These are phyloP conservation scores for Eupithecia insigniata DNA, from an alignment of 2,888 invertebrate species.

Conservation along the genomic window DNA sequence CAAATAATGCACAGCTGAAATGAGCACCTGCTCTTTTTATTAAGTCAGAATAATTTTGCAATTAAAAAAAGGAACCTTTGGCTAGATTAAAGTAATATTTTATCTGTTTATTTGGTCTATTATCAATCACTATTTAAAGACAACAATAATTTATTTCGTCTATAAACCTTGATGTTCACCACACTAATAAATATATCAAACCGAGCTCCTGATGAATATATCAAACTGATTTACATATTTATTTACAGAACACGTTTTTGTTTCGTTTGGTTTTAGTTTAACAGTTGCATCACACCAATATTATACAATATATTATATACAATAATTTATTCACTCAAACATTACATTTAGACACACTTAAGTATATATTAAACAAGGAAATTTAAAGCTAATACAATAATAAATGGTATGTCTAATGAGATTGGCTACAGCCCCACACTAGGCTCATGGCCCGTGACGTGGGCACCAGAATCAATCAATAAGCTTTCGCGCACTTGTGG, in stretches of 20 bases:
- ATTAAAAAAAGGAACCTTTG: background rate
- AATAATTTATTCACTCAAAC: too few species aligned
- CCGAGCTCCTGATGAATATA: conserved; percentile 35
- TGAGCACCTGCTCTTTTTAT: background rate
- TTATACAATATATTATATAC: too few species aligned
- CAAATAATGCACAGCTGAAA: too few species aligned
- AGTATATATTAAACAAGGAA: too few species aligned
- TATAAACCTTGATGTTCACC: conserved; percentile 12
- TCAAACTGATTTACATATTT: conserved; percentile 40
- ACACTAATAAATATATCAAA: conserved; percentile 12
- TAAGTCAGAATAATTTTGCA: too few species aligned
- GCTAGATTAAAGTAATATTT: background rate
- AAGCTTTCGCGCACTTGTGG: too few species aligned
- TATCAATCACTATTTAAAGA: conserved; percentile 6
- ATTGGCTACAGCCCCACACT: too few species aligned
- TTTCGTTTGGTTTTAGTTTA: conserved; percentile 4
- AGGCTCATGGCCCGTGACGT: too few species aligned
- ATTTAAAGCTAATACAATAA: too few species aligned
- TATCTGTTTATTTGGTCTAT: background rate
- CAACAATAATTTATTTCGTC: background rate
- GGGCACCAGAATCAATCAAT: too few species aligned
- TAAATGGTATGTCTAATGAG: too few species aligned
- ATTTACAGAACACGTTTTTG: conserved; percentile 30
- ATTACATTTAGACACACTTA: too few species aligned
- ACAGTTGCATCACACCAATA: background rate